Conservation (phyloP, 2,797 vertebrate genomes). For the Adrianichthys oophorus region DNA sequence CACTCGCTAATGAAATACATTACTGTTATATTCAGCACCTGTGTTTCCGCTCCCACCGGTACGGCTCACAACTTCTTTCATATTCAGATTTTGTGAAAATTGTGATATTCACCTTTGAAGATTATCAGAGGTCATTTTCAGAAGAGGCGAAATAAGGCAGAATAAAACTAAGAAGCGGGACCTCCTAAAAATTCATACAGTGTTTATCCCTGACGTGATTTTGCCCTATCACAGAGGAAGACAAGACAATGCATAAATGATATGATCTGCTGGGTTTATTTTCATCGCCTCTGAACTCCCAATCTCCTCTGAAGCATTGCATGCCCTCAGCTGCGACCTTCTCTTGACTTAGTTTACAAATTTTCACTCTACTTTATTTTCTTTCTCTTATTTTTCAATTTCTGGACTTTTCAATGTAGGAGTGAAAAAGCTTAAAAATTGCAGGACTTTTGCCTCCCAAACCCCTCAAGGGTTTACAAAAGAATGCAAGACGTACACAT, state of each 20-base stretch:
- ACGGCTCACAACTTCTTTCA: slow-evolving; percentile 51
- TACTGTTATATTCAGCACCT: slow-evolving; percentile 77
- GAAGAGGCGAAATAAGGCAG: slow-evolving; percentile 39
- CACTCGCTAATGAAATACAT: slow-evolving; percentile 70
- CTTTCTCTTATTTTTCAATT: slow-evolving; percentile 1
- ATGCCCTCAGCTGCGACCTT: slow-evolving; percentile 64
- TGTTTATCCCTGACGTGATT: slow-evolving; percentile 75
- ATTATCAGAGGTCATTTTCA: slow-evolving; percentile 76
- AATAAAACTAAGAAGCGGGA: slow-evolving; percentile 64
- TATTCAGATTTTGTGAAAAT: slow-evolving; percentile 64
- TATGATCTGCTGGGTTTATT: slow-evolving; percentile 74
- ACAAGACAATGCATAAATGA: slow-evolving; percentile 72
- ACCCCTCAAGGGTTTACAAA: too few species aligned
- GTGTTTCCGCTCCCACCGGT: slow-evolving; percentile 55
- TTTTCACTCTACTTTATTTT: slow-evolving; percentile 27
- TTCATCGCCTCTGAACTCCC: slow-evolving; percentile 61
- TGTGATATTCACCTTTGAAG: slow-evolving; percentile 68
- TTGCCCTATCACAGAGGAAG: slow-evolving; percentile 62
- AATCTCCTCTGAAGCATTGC: slow-evolving; percentile 44
- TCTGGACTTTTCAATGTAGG: too few species aligned
- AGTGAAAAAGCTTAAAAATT: too few species aligned
- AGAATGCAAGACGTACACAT: too few species aligned
- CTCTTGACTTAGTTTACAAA: slow-evolving; percentile 35
- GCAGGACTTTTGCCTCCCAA: too few species aligned
- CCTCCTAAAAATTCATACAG: slow-evolving; percentile 75